Percentiles rank a stretch among this genome's conserved stretches.
Conservation (phyloP, 2,888 invertebrate genomes). For the Mimumesa dahlbomi region DNA sequence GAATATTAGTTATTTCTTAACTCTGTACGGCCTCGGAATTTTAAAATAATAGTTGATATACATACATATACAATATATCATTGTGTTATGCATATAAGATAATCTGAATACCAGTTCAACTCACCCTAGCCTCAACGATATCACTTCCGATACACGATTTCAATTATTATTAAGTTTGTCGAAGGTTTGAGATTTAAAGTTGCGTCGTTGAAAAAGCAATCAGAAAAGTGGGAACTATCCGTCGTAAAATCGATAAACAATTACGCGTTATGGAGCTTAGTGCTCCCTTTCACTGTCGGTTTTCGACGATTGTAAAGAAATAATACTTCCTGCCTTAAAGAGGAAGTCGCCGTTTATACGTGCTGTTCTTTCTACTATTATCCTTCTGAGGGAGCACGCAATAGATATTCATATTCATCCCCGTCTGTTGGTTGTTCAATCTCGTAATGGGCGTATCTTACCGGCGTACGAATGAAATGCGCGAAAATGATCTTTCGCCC, state of each 20-base stretch:
- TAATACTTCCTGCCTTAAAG: constrained; percentile 16
- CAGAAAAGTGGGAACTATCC: not conserved
- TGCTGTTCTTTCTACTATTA: constrained; percentile 26
- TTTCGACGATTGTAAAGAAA: constrained; percentile 29
- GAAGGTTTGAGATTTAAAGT: too few species aligned
- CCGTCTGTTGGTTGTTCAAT: constrained; percentile 34
- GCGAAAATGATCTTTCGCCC: constrained; percentile 24
- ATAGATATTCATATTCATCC: constrained; percentile 44
- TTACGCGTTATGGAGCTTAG: not conserved
- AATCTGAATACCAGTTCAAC: too few species aligned
- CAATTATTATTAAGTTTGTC: too few species aligned
- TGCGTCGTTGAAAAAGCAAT: not conserved
- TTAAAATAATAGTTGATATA: too few species aligned
- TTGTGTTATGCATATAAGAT: too few species aligned
- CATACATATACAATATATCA: too few species aligned
- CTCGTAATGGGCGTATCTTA: constrained; percentile 39
- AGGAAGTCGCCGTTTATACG: constrained; percentile 23
- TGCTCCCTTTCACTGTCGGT: not conserved
- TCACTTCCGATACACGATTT: too few species aligned
- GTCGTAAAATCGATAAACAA: not conserved
- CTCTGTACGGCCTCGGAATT: too few species aligned
- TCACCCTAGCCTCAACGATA: too few species aligned
- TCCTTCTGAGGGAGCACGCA: constrained; percentile 22
- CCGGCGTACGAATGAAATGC: constrained; percentile 7
- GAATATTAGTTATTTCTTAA: too few species aligned